Percentiles rank a stretch among this genome's conserved stretches.
phyloP scores from a whole-genome alignment of 2,113 vertebrate species.

The Apistogramma diplotaenia region DNA sequence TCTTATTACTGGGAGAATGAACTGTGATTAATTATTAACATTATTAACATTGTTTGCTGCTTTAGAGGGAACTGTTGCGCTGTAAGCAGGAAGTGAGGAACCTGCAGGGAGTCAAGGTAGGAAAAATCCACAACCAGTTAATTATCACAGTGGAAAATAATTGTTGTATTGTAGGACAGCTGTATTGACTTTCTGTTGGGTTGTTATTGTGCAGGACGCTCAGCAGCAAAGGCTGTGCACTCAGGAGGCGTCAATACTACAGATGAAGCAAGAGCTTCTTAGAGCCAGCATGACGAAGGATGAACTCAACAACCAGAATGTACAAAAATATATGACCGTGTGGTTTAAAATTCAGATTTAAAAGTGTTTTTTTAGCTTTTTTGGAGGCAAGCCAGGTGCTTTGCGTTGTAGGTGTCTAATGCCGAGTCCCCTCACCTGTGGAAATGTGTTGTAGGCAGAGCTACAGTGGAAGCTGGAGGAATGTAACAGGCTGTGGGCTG shows the following conservation, averaged over 20 bases:
- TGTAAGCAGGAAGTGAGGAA: slow-evolving; percentile 92
- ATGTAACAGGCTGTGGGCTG: slow-evolving; percentile 82
- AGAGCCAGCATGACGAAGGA: slow-evolving; percentile 88
- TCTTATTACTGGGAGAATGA: neutral
- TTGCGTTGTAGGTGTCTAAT: neutral
- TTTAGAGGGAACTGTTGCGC: slow-evolving; percentile 89
- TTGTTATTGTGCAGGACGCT: slow-evolving; percentile 80
- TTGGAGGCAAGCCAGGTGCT: no score
- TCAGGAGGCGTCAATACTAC: slow-evolving; percentile 89
- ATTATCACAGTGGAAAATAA: neutral
- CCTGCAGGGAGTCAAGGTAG: slow-evolving; percentile 93
- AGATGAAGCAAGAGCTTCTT: slow-evolving; percentile 95
- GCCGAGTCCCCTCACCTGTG: neutral
- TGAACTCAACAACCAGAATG: slow-evolving; percentile 89
- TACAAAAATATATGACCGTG: slow-evolving; percentile 41
- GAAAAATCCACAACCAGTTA: neutral
- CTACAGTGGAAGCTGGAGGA: slow-evolving; percentile 95
- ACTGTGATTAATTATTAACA: slow-evolving; percentile 23
- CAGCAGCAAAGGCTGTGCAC: slow-evolving; percentile 90
- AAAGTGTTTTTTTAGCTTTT: no score
- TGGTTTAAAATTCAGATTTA: no score
- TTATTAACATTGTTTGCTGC: slow-evolving; percentile 14
- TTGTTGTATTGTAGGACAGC: neutral
- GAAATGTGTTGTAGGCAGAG: slow-evolving; percentile 78
- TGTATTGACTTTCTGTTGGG: neutral